Evolutionary conservation across 2,797 vertebrate species (phyloP).

Genomic region (Chaunax sp.): DNA sequence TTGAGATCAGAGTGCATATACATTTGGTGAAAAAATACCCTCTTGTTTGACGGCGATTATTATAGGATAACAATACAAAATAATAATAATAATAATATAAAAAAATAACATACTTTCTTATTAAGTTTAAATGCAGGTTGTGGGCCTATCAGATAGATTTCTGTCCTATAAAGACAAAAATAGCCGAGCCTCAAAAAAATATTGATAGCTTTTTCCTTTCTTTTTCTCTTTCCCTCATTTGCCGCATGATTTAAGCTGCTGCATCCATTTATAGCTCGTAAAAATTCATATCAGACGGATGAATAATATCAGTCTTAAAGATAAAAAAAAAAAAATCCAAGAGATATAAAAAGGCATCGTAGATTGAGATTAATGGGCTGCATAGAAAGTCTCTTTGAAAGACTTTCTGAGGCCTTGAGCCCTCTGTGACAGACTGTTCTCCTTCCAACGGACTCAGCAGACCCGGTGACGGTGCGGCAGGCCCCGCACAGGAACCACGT

Average conservation of each 20-base stretch:
- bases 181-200: no score
- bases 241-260: not conserved
- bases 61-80: not conserved
- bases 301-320: not conserved
- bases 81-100: no score
- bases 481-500: conserved; percentile 87
- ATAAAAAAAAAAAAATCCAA: not conserved
- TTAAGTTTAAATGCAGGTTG: no score
- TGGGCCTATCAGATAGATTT: no score
- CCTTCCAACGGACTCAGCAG: conserved; percentile 60
- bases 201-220: no score
- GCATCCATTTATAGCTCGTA: not conserved
- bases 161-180: no score
- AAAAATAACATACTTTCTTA: no score
- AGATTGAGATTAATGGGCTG: not conserved
- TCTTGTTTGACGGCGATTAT: not conserved
- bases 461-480: conserved; percentile 85
- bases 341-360: not conserved
- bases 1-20: not conserved
- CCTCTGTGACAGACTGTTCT: not conserved
- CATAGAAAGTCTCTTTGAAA: no score
- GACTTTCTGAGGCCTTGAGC: not conserved
- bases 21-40: not conserved
- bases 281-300: not conserved
- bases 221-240: not conserved